These are phyloP conservation scores for Meiosimyza decipiens DNA, from an alignment of 2,888 invertebrate genomes.

Conservation along the genomic window DNA sequence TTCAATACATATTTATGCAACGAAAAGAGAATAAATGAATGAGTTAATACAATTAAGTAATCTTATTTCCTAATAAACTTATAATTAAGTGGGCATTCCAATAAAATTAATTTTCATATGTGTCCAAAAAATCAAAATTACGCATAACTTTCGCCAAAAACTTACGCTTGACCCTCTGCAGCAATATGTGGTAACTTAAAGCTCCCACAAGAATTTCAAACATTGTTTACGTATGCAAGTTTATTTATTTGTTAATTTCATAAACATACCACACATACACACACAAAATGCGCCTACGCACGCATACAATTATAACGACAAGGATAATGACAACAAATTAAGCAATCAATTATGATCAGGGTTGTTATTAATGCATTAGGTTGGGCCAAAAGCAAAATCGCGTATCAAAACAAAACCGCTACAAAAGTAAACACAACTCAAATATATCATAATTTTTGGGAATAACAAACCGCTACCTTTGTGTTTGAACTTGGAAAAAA, in stretches of 20 bases:
- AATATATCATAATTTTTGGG: too few species aligned
- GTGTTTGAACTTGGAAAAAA: too few species aligned
- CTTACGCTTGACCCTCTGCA: not conserved
- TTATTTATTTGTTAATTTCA: conserved; percentile 23
- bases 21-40: too few species aligned
- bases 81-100: too few species aligned
- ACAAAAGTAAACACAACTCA: not conserved
- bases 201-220: not conserved
- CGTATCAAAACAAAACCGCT: not conserved
- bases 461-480: too few species aligned
- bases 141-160: too few species aligned
- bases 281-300: not conserved
- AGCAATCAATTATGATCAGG: conserved; percentile 34
- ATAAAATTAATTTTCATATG: too few species aligned
- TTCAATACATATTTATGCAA: too few species aligned
- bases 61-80: too few species aligned
- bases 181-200: not conserved
- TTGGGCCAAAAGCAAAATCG: not conserved
- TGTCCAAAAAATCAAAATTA: too few species aligned
- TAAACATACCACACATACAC: not conserved
- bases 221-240: conserved; percentile 25
- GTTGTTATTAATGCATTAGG: conserved; percentile 15
- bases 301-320: not conserved
- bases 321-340: conserved; percentile 17
- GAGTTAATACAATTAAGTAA: too few species aligned